These are phyloP conservation scores for Abramis brama DNA, from an alignment of 2,113 vertebrate genomes.

Conservation along the genomic window DNA sequence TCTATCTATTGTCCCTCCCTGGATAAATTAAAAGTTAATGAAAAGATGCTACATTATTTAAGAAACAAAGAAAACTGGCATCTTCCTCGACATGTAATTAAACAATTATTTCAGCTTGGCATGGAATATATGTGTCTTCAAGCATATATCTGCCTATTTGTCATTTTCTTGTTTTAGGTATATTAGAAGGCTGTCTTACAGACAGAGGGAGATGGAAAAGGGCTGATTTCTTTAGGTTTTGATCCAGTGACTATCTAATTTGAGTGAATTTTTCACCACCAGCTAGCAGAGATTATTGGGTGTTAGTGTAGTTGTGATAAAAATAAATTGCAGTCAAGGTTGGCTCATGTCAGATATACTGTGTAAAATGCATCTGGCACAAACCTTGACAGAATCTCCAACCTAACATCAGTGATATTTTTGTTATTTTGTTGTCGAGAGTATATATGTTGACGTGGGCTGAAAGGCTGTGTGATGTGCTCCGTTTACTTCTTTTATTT, in stretches of 20 bases:
- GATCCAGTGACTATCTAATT: not conserved
- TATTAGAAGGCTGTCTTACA: not conserved
- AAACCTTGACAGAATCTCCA: constrained; percentile 22
- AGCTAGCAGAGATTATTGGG: constrained; percentile 1
- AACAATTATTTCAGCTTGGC: not conserved
- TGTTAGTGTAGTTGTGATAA: constrained; percentile 2
- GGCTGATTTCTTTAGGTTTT: not conserved
- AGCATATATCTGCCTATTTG: not conserved
- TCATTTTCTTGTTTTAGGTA: not conserved
- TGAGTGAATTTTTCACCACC: not conserved
- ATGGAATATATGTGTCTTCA: not conserved
- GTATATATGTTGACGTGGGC: not conserved
- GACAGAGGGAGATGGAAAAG: not conserved
- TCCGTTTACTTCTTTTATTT: not conserved
- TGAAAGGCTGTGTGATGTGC: not conserved
- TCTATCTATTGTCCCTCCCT: not conserved
- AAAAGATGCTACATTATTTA: not conserved
- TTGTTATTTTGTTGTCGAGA: not conserved
- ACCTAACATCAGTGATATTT: not conserved
- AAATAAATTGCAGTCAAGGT: constrained; percentile 34
- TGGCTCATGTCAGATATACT: constrained; percentile 12
- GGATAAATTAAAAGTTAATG: not conserved
- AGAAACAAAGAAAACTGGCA: not conserved
- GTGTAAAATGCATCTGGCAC: constrained; percentile 28
- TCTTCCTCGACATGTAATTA: not conserved